A percentile compares a stretch with the other conserved stretches of the same genome.
Evolutionary conservation across 2,113 vertebrate species (phyloP).

Genomic region (Tiliqua scincoides): DNA sequence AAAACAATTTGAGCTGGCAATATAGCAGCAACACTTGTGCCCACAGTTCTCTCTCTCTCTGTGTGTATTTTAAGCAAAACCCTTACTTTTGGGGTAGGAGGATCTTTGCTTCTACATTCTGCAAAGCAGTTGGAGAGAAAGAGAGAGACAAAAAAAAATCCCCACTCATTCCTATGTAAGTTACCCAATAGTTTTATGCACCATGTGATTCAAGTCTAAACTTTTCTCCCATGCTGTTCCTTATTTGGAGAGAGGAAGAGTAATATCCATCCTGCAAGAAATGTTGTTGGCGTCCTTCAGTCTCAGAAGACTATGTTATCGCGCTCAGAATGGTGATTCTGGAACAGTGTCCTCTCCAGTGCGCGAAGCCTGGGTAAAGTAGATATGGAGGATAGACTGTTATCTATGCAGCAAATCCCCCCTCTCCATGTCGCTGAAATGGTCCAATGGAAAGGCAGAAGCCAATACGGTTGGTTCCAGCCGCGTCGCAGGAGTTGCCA

Average conservation of each 20-base stretch:
- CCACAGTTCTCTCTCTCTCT: background rate
- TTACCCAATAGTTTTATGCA: background rate
- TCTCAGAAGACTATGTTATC: too few relatives aligned
- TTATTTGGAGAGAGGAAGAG: background rate
- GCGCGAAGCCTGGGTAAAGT: too few relatives aligned
- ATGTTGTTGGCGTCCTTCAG: too few relatives aligned
- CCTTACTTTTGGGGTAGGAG: background rate
- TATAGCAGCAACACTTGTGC: background rate
- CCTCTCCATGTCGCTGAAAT: too few relatives aligned
- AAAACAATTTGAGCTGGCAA: background rate
- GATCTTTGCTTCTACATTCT: background rate
- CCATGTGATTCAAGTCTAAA: background rate
- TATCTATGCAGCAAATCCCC: too few relatives aligned
- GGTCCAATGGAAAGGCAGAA: too few relatives aligned
- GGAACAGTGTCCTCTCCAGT: too few relatives aligned
- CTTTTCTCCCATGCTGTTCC: rapidly evolving
- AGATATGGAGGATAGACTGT: too few relatives aligned
- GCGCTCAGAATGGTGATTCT: too few relatives aligned
- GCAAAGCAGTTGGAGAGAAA: background rate
- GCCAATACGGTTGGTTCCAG: too few relatives aligned
- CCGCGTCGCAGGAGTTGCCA: too few relatives aligned
- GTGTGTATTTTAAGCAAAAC: background rate
- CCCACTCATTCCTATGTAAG: rapidly evolving
- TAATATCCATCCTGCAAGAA: background rate
- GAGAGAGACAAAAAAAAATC: too few relatives aligned